These are phyloP conservation scores for Leuciscus waleckii DNA, from an alignment of 2,797 vertebrate genomes.

Conservation along the genomic window DNA sequence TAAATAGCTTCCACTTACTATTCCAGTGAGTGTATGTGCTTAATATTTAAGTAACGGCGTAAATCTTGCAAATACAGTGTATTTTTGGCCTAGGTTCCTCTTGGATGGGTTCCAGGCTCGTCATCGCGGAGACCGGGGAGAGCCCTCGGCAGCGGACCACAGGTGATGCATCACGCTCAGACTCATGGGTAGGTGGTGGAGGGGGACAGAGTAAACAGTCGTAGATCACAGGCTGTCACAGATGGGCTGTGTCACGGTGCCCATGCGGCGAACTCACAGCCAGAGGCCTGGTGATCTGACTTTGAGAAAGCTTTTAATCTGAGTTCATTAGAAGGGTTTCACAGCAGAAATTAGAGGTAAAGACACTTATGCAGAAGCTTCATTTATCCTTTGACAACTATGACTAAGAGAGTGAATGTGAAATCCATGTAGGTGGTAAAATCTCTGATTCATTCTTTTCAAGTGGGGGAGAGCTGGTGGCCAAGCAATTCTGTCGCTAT, in stretches of 20 bases:
- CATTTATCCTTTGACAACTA: constrained; percentile 24
- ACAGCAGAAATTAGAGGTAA: constrained; percentile 20
- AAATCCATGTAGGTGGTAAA: constrained; percentile 43
- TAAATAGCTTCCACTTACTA: constrained; percentile 15
- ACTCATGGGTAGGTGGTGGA: constrained; percentile 64
- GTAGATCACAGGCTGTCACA: constrained; percentile 77
- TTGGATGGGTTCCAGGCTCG: constrained; percentile 63
- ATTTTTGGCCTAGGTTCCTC: constrained; percentile 56
- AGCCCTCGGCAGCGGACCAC: constrained; percentile 58
- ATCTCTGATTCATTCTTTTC: constrained; percentile 51
- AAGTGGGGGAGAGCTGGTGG: constrained; percentile 28
- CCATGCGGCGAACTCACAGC: constrained; percentile 13
- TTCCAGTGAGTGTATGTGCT: background rate
- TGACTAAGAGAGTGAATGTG: constrained; percentile 37
- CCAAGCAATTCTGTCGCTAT: constrained; percentile 45
- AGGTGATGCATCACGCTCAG: constrained; percentile 78
- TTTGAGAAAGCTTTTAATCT: constrained; percentile 13
- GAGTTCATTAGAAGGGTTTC: constrained; percentile 7
- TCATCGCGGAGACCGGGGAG: constrained; percentile 63
- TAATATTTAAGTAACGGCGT: constrained; percentile 29
- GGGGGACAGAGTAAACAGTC: constrained; percentile 76
- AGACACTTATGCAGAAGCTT: background rate
- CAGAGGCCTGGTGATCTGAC: background rate
- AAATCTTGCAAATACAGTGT: constrained; percentile 45
- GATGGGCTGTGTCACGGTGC: constrained; percentile 66